phyloP scores from a whole-genome alignment of 2,113 vertebrate species.

The Astur gentilis region DNA sequence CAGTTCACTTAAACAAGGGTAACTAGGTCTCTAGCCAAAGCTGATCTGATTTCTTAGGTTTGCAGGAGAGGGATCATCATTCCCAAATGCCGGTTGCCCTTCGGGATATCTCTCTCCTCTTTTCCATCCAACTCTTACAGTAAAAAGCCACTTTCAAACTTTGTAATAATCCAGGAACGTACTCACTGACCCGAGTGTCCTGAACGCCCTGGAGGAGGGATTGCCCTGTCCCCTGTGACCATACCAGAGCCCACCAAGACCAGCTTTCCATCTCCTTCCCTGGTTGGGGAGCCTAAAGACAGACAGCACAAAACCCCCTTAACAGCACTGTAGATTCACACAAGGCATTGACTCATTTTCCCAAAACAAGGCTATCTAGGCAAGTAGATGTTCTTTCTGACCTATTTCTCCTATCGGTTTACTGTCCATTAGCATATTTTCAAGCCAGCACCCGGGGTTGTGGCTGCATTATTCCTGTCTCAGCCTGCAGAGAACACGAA shows the following conservation, averaged over 20 bases:
- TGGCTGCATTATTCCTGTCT: accelerated
- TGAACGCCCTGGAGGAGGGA: accelerated
- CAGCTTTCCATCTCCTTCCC: not conserved
- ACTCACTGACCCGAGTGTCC: not conserved
- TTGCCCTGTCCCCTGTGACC: not conserved
- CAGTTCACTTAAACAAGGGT: not conserved
- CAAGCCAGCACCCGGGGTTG: accelerated
- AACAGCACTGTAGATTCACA: not conserved
- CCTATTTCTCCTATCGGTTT: not conserved
- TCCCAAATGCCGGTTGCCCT: not conserved
- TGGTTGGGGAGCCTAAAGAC: not conserved
- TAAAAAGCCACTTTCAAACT: not conserved
- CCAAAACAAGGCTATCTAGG: not conserved
- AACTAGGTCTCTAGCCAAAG: not conserved
- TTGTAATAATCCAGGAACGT: not conserved
- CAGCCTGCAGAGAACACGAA: accelerated
- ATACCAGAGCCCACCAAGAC: not conserved
- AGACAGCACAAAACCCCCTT: not conserved
- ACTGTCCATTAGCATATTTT: not conserved
- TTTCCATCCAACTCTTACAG: not conserved
- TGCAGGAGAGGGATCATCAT: not conserved
- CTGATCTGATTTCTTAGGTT: not conserved
- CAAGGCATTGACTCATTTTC: not conserved
- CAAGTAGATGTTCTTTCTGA: not conserved
- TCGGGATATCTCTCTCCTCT: not conserved